Base-by-base conservation (phyloP, 2,888 invertebrate genomes). In the Acronicta aceris region DNA sequence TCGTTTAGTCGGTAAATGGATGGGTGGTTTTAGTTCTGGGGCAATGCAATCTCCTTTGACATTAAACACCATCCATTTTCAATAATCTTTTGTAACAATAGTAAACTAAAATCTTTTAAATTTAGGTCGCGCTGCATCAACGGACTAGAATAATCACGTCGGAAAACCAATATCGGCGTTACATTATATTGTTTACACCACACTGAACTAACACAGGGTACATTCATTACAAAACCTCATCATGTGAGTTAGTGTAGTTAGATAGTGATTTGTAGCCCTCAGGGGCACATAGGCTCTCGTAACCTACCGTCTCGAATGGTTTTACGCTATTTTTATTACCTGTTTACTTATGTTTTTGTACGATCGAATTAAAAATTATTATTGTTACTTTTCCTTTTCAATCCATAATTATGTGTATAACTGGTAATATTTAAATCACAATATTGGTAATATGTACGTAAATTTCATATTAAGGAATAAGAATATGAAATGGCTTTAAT, bases 221-320 rank as follows among this genome's bases (percentile, higher is more conserved):
- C 77, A 81, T 81, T 81, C 74, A 81, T 82, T 83, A 81, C 81
- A 64, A 74, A 79, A 81, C 70, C 83, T 83, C 82, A 82, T 79
- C 81, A 79, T 78, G 81, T 69, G 72, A 74, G 70, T 69, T 76
- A 75, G 63, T 74, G 64, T 81, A 78, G 78, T 80, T 73, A 76
- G 65, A 72, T 76, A 71, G 79, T 82, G 82, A 82, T 82, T 84
- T 81, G 82, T 81, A 54, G 74, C 72, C 81, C 78, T 77, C 30
- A 53, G 80, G 78, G 84, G 74, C 74, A 72, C 76, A 78, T 78
- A 81, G 71, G 65, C 71, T 62, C 65, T 60, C 57, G 71, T 60
- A 71, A 60, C 65, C 2, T 68, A 62, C 59, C 67, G 66, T 57
- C 70, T 71, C 65, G 66, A 69, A 71, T 58, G 65, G 64, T 73